These are phyloP conservation scores for Cercopithecus diana DNA, from an alignment of 2,797 vertebrate genomes.

Conservation along the genomic window DNA sequence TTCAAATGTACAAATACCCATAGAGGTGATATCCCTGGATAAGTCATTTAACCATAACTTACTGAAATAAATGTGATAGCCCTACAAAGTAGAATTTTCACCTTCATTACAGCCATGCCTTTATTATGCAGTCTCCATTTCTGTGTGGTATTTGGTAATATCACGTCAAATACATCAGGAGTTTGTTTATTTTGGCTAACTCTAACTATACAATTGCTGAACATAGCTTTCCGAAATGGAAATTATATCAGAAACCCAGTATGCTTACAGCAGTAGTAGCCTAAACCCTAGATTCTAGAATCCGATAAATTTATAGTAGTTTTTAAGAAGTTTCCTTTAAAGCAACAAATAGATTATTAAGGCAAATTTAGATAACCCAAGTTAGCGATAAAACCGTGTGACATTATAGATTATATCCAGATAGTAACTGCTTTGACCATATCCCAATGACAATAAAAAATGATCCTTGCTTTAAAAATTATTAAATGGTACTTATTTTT, in stretches of 20 bases:
- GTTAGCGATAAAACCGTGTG: conserved; percentile 31
- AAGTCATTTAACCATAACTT: conserved; percentile 1
- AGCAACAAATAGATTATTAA: conserved; percentile 45
- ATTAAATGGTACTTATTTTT: neutral
- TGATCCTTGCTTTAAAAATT: conserved; percentile 20
- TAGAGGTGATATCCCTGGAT: conserved; percentile 11
- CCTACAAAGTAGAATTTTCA: neutral
- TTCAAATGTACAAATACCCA: neutral
- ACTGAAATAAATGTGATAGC: neutral
- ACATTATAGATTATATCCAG: conserved; percentile 20
- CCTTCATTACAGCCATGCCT: neutral
- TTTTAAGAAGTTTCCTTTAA: conserved; percentile 50
- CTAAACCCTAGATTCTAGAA: conserved; percentile 30
- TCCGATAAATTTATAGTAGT: conserved; percentile 2
- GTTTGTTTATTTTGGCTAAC: conserved; percentile 15
- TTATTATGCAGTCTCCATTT: conserved; percentile 37
- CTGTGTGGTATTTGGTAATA: conserved; percentile 44
- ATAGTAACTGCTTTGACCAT: conserved; percentile 40
- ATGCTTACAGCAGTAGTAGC: neutral
- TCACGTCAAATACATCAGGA: neutral
- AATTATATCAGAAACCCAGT: neutral
- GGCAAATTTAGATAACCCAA: conserved; percentile 46
- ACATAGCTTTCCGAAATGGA: conserved; percentile 56
- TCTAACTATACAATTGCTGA: conserved; percentile 27
- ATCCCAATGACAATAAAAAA: conserved; percentile 1